Evolutionary conservation across 2,113 vertebrate genomes (phyloP).

Genomic region (Spheniscus mendiculus): DNA sequence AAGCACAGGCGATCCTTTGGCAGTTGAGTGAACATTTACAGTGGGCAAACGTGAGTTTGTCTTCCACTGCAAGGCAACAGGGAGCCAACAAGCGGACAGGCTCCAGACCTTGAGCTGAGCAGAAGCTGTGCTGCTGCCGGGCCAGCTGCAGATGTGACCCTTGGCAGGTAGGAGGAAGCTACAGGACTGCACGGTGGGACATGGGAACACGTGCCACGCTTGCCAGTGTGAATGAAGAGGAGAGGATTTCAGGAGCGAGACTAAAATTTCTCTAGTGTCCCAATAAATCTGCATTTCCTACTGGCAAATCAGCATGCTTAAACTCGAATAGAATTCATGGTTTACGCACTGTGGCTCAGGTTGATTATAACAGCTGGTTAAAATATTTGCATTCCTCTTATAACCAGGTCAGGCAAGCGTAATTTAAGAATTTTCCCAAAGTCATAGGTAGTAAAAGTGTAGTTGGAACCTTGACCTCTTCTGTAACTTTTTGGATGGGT

Average conservation of each 20-base stretch:
- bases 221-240: background rate
- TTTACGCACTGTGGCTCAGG: background rate
- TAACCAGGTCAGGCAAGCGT: background rate
- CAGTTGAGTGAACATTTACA: background rate
- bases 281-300: background rate
- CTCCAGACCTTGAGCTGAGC: background rate
- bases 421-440: background rate
- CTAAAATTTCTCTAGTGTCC: background rate
- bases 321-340: background rate
- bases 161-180: background rate
- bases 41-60: background rate
- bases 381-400: background rate
- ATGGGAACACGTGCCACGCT: background rate
- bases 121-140: background rate
- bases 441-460: background rate
- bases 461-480: background rate
- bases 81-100: background rate
- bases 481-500: background rate
- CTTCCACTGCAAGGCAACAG: background rate
- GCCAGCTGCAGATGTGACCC: background rate
- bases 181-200: background rate
- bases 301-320: background rate
- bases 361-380: background rate
- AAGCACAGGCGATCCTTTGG: background rate
- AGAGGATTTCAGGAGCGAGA: background rate